Percentiles rank a stretch among this genome's conserved stretches.
phyloP scores from a whole-genome alignment of 2,113 vertebrate species.

The Scytalopus superciliaris region DNA sequence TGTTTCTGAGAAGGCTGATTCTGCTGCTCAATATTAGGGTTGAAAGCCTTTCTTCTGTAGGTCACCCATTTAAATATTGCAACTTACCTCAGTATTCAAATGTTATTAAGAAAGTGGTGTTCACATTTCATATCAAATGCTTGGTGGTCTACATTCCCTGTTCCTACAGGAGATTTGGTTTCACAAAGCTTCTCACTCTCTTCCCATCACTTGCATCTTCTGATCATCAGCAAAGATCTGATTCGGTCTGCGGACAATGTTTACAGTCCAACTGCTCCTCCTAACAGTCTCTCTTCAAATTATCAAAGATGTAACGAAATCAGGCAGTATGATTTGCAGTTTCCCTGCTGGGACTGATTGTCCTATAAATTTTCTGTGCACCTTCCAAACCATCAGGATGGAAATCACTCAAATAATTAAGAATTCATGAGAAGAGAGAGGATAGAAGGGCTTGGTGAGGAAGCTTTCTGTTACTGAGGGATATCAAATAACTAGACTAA shows the following conservation, averaged over 20 bases:
- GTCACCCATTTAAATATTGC: not conserved
- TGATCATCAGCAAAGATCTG: not conserved
- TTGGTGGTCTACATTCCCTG: not conserved
- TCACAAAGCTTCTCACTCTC: not conserved
- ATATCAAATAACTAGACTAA: not conserved
- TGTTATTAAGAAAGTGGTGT: not conserved
- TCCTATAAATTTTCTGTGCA: not conserved
- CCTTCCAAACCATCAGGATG: not conserved
- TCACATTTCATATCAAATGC: not conserved
- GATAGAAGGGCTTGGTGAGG: not conserved
- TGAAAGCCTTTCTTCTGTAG: not conserved
- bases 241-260: not conserved
- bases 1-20: constrained; percentile 8
- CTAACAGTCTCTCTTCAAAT: not conserved
- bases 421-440: not conserved
- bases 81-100: not conserved
- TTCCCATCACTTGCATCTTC: not conserved
- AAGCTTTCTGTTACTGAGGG: not conserved
- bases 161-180: not conserved
- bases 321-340: not conserved
- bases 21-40: not conserved
- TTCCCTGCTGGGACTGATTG: not conserved
- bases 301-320: not conserved
- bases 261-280: not conserved
- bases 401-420: not conserved